These are phyloP conservation scores for Echinometra lucunter DNA, from an alignment of 53 echinoderm and acorn worm genomes.

Conservation along the genomic window DNA sequence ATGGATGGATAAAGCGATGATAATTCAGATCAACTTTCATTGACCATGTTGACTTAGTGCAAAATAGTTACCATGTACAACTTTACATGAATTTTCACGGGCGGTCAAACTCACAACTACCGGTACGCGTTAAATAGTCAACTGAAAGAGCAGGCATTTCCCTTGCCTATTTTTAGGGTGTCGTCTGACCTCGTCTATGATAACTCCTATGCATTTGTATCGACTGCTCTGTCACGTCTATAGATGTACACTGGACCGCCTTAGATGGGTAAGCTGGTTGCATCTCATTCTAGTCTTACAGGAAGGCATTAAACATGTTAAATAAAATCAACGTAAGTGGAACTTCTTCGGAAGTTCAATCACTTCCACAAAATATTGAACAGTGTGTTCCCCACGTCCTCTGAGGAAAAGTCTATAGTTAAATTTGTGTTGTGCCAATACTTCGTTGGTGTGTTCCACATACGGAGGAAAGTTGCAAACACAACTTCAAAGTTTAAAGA, in stretches of 20 bases:
- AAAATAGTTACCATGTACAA: not conserved
- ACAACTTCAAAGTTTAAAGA: not conserved
- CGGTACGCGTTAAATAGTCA: not conserved
- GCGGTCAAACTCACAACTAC: not conserved
- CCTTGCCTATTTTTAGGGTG: not conserved
- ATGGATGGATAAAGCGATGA: too few species aligned
- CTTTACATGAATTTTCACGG: not conserved
- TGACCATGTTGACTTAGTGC: too few species aligned
- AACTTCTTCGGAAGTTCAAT: conserved; percentile 43
- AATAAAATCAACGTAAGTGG: conserved; percentile 39
- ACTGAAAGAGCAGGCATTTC: not conserved
- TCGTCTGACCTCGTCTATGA: not conserved
- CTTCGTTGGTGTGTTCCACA: not conserved
- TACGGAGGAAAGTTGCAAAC: not conserved
- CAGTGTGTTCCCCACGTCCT: conserved; percentile 1
- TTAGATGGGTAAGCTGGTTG: not conserved
- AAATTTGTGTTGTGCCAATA: not conserved
- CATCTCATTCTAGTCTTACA: not conserved
- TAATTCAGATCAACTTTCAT: too few species aligned
- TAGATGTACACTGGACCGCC: not conserved
- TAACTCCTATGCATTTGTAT: not conserved
- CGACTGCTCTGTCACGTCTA: not conserved
- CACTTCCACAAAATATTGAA: conserved; percentile 23
- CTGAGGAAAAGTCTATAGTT: not conserved
- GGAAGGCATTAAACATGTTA: conserved; percentile 2